Conservation (phyloP, 2,797 vertebrate species). For the Sebastes steindachneri region DNA sequence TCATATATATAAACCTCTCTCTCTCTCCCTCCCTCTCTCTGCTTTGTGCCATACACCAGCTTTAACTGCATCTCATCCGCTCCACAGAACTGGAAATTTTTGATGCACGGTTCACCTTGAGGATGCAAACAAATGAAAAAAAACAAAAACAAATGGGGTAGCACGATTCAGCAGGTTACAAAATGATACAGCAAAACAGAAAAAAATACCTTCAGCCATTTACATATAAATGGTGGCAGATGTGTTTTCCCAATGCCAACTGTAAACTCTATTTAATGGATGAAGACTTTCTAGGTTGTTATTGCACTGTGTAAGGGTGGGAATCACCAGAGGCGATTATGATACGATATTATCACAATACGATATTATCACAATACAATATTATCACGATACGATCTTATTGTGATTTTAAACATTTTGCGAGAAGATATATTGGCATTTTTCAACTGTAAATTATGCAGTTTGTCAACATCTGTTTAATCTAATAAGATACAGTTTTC, state of each 20-base stretch:
- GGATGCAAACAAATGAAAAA: constrained; percentile 1
- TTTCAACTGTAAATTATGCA: too few species aligned
- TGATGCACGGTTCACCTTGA: constrained; percentile 15
- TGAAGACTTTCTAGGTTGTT: neutral
- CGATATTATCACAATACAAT: too few species aligned
- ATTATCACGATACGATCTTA: too few species aligned
- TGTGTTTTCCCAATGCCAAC: neutral
- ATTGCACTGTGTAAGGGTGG: neutral
- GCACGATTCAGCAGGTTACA: constrained; percentile 12
- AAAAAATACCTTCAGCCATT: constrained; percentile 13
- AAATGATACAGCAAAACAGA: constrained; percentile 28
- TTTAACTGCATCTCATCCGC: constrained; percentile 30
- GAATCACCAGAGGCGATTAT: too few species aligned
- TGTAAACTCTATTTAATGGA: neutral
- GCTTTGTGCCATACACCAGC: neutral
- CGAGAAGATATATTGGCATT: too few species aligned
- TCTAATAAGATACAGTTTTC: too few species aligned
- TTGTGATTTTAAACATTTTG: too few species aligned
- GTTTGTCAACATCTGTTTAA: too few species aligned
- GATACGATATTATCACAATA: too few species aligned
- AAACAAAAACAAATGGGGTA: neutral
- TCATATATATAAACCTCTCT: neutral
- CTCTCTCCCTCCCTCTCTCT: neutral
- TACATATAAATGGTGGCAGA: constrained; percentile 27
- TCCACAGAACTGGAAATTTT: constrained; percentile 3